Conservation (phyloP, 2,888 invertebrate genomes). For the Thymelicus acteon region DNA sequence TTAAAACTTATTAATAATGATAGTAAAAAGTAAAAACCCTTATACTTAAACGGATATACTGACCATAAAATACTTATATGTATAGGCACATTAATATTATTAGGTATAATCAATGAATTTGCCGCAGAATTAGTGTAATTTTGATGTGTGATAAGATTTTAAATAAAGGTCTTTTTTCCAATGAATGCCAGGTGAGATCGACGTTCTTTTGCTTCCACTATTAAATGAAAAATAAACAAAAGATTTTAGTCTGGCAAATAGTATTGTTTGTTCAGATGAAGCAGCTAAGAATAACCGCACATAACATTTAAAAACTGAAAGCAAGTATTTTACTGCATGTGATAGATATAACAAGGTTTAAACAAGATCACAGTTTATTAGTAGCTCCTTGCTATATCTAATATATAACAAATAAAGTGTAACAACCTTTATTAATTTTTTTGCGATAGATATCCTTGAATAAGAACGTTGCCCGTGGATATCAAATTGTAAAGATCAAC, state of each 20-base stretch:
- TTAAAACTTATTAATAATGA: neutral
- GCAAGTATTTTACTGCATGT: no score
- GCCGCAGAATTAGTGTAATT: no score
- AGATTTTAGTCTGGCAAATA: neutral
- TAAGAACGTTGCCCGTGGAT: neutral
- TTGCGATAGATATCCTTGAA: neutral
- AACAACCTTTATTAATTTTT: neutral
- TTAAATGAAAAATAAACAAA: neutral
- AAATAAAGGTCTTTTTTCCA: neutral
- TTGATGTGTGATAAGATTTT: no score
- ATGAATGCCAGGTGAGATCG: neutral
- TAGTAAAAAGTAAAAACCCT: neutral
- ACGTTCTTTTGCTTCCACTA: neutral
- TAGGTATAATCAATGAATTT: no score
- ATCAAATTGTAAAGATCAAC: neutral
- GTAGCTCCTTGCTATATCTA: no score
- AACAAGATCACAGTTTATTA: no score
- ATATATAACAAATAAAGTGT: no score
- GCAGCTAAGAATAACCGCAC: constrained; percentile 22
- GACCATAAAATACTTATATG: no score
- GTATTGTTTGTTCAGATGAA: constrained; percentile 10
- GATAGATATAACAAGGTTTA: no score
- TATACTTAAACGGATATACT: no score
- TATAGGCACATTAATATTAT: no score
- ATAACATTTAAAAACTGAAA: constrained; percentile 17